Evolutionary conservation across 92 coral and sea anemone genomes (phyloP).

Genomic region (Pocillopora meandrina): DNA sequence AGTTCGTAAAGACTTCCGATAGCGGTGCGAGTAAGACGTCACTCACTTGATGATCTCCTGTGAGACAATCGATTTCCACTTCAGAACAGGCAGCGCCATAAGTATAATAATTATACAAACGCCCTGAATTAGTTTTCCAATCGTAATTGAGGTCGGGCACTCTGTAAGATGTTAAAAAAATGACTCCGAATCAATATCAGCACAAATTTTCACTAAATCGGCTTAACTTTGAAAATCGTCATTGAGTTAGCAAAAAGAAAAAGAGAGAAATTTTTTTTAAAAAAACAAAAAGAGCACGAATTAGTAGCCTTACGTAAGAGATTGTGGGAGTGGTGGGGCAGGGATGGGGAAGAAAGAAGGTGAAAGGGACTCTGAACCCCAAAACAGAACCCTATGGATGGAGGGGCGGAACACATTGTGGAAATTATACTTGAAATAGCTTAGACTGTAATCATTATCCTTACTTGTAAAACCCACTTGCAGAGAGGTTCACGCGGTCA

Average conservation of each 20-base stretch:
- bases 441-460: not conserved
- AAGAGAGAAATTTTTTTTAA: too few relatives aligned
- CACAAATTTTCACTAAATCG: not conserved
- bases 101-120: slow-evolving; percentile 29
- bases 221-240: too few relatives aligned
- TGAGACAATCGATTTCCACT: slow-evolving; percentile 61
- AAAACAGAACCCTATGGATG: too few relatives aligned
- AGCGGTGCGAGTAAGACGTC: not conserved
- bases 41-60: slow-evolving; percentile 59
- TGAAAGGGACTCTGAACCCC: too few relatives aligned
- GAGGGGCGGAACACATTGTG: not conserved
- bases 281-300: too few relatives aligned
- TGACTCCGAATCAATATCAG: not conserved
- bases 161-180: slow-evolving; percentile 28
- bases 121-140: slow-evolving; percentile 24
- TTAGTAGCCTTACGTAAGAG: too few relatives aligned
- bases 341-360: too few relatives aligned
- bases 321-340: too few relatives aligned
- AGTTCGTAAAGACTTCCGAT: not conserved
- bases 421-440: too few relatives aligned
- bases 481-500: slow-evolving; percentile 69
- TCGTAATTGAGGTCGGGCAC: slow-evolving; percentile 23
- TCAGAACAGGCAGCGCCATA: slow-evolving; percentile 55
- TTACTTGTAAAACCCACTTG: slow-evolving; percentile 79
- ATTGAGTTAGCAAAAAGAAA: too few relatives aligned